phyloP scores from a whole-genome alignment of 2,888 invertebrate genomes.

The Holacanthella duospinosa region DNA sequence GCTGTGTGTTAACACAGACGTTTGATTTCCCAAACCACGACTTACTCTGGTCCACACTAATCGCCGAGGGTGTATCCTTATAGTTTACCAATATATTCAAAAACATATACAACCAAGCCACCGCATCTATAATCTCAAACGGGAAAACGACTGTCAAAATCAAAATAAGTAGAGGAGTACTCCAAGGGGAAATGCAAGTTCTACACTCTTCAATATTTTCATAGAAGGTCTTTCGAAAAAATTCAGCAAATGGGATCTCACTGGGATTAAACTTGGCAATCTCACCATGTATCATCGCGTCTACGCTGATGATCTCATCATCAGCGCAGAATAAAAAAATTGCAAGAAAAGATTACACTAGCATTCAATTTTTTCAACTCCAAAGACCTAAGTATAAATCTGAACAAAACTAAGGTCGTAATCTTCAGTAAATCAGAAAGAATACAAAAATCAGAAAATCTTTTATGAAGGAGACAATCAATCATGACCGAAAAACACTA shows the following conservation, averaged over 20 bases:
- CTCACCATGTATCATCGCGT: background rate
- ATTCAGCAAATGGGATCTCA: background rate
- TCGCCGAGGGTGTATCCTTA: no score
- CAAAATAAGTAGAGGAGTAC: background rate
- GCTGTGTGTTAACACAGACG: no score
- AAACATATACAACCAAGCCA: no score
- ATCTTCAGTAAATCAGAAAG: background rate
- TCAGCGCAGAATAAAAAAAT: background rate
- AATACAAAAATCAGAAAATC: background rate
- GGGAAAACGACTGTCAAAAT: no score
- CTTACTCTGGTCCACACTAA: no score
- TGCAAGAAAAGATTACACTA: background rate
- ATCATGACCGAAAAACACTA: background rate
- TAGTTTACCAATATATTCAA: no score
- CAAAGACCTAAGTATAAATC: background rate
- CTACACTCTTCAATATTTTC: background rate
- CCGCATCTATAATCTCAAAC: no score
- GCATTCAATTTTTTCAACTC: background rate
- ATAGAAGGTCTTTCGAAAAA: background rate
- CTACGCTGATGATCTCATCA: background rate
- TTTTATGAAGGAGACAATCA: background rate
- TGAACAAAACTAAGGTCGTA: background rate
- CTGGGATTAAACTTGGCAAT: background rate
- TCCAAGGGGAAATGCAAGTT: slow-evolving; percentile 5
- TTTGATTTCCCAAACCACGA: no score